phyloP scores from a whole-genome alignment of 2,113 vertebrate genomes.

The Chrysochloris asiatica region DNA sequence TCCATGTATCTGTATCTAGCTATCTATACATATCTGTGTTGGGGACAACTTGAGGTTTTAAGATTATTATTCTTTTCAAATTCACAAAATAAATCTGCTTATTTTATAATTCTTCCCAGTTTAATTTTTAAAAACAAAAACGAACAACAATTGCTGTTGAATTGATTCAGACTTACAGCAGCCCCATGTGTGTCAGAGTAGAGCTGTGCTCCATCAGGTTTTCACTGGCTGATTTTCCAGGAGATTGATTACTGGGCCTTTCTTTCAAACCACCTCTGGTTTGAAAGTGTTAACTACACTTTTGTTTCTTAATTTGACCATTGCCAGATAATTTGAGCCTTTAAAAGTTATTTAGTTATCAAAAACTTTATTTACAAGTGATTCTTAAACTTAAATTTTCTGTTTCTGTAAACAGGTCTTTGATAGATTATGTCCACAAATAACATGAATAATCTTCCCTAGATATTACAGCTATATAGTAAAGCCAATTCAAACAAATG shows the following conservation, averaged over 20 bases:
- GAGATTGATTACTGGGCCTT: not conserved
- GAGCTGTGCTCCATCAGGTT: no score
- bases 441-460: not conserved
- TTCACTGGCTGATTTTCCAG: no score
- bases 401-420: not conserved
- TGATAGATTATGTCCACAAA: not conserved
- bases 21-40: no score
- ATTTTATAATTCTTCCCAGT: constrained; percentile 1
- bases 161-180: no score
- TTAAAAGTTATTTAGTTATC: not conserved
- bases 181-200: no score
- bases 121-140: not conserved
- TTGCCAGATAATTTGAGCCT: not conserved
- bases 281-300: not conserved
- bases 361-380: no score
- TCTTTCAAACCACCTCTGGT: not conserved
- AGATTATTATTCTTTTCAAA: no score
- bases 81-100: not conserved
- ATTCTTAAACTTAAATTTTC: not conserved
- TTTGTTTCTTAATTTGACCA: not conserved
- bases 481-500: not conserved
- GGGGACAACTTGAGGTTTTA: no score
- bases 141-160: no score
- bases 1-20: no score
- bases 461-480: not conserved